phyloP scores from a whole-genome alignment of 1,140 invertebrate genomes.

The Achatina immaculata region DNA sequence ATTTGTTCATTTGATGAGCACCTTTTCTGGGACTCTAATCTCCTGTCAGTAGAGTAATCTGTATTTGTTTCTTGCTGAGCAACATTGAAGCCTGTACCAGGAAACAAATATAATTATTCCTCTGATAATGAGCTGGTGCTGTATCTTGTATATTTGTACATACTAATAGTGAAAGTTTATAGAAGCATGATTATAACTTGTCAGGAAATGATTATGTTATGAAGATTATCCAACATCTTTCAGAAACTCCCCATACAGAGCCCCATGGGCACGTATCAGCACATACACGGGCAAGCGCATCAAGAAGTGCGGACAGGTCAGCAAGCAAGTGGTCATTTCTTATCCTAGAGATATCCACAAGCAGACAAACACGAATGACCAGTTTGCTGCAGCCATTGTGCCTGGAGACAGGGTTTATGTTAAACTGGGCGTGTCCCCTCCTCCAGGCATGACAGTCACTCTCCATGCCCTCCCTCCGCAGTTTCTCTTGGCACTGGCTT shows the following conservation, averaged over 20 bases:
- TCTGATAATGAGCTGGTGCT: too few relatives aligned
- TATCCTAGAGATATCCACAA: slow-evolving; percentile 65
- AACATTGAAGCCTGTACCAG: too few relatives aligned
- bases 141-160: too few relatives aligned
- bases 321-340: slow-evolving; percentile 66
- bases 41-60: too few relatives aligned
- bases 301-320: slow-evolving; percentile 65
- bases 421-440: slow-evolving; percentile 63
- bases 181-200: too few relatives aligned
- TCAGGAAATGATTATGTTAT: too few relatives aligned
- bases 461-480: slow-evolving; percentile 68
- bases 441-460: slow-evolving; percentile 65
- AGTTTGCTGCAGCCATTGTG: slow-evolving; percentile 67
- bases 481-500: slow-evolving; percentile 67
- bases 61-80: too few relatives aligned
- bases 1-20: too few relatives aligned
- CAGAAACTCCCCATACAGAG: slow-evolving; percentile 66
- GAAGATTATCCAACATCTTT: too few relatives aligned
- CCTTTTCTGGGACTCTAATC: too few relatives aligned
- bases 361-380: slow-evolving; percentile 62
- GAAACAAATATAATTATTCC: too few relatives aligned
- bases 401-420: slow-evolving; percentile 55
- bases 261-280: slow-evolving; percentile 68
- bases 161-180: too few relatives aligned
- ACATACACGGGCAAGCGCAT: slow-evolving; percentile 67